A percentile compares a stretch with the other conserved stretches of the same genome.
phyloP scores from a whole-genome alignment of 1,140 invertebrate species.

The Zeugodacus cucurbitae region DNA sequence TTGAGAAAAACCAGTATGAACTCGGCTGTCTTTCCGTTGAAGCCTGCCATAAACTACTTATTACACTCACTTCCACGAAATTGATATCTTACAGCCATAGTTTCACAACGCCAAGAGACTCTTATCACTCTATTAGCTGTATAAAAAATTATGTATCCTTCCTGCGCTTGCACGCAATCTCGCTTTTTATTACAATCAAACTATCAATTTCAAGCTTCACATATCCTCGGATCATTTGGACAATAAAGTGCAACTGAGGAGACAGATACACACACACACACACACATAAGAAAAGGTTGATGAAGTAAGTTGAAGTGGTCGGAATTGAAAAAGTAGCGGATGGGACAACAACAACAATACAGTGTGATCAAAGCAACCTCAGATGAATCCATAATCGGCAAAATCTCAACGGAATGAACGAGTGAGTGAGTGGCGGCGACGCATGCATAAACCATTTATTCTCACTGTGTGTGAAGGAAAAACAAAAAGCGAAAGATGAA shows the following conservation, averaged over 20 bases:
- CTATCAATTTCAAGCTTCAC: conserved; percentile 20
- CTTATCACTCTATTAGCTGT: background rate
- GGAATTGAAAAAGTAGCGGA: background rate
- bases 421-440: background rate
- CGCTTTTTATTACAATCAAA: background rate
- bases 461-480: background rate
- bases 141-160: background rate
- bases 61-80: background rate
- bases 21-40: too few relatives aligned
- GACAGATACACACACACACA: background rate
- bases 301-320: background rate
- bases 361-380: background rate
- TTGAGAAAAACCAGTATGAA: too few relatives aligned
- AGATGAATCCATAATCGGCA: background rate
- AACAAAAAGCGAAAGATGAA: background rate
- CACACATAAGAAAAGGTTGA: background rate
- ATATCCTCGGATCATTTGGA: background rate
- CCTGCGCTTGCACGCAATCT: background rate
- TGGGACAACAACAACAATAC: background rate
- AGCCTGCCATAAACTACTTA: background rate
- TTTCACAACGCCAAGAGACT: background rate
- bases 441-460: conserved; percentile 13
- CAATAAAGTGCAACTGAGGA: background rate
- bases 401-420: background rate
- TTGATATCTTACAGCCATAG: background rate